Percentiles rank a stretch among this genome's conserved stretches.
These are phyloP conservation scores for Hedya salicella DNA, from an alignment of 2,888 invertebrate species.

Conservation along the genomic window DNA sequence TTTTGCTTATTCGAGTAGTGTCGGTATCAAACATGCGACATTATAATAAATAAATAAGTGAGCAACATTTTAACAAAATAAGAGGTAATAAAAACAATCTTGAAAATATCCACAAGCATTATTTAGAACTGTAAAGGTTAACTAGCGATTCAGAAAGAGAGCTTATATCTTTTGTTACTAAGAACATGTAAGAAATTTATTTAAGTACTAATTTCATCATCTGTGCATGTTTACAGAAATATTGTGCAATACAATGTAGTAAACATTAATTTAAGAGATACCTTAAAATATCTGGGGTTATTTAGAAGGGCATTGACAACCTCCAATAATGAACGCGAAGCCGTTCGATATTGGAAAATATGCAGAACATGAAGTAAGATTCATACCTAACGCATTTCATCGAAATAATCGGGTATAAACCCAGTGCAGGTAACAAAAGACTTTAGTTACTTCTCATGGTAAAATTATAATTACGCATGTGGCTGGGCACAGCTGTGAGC, in stretches of 20 bases:
- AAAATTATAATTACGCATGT: no score
- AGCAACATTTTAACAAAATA: slow-evolving; percentile 22
- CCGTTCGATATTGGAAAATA: background rate
- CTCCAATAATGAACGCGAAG: background rate
- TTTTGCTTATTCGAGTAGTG: slow-evolving; percentile 1
- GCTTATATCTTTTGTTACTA: slow-evolving; percentile 18
- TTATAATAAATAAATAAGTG: slow-evolving; percentile 18
- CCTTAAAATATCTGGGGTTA: slow-evolving; percentile 1
- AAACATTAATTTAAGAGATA: background rate
- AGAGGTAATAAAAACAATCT: slow-evolving; percentile 4
- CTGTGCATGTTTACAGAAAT: slow-evolving; percentile 14
- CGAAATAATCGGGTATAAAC: no score
- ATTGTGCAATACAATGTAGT: slow-evolving; percentile 14
- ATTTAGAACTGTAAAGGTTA: slow-evolving; percentile 11
- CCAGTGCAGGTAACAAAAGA: no score
- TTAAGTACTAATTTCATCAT: slow-evolving; percentile 10
- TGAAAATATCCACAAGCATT: background rate
- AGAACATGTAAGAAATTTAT: background rate
- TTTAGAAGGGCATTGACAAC: background rate
- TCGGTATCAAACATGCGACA: background rate
- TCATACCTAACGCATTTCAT: background rate
- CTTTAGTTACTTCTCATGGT: no score
- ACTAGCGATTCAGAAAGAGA: slow-evolving; percentile 38
- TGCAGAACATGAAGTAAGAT: background rate
- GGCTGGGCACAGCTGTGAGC: no score